These are phyloP conservation scores for Uria lomvia DNA, from an alignment of 2,113 vertebrate species.

Conservation along the genomic window DNA sequence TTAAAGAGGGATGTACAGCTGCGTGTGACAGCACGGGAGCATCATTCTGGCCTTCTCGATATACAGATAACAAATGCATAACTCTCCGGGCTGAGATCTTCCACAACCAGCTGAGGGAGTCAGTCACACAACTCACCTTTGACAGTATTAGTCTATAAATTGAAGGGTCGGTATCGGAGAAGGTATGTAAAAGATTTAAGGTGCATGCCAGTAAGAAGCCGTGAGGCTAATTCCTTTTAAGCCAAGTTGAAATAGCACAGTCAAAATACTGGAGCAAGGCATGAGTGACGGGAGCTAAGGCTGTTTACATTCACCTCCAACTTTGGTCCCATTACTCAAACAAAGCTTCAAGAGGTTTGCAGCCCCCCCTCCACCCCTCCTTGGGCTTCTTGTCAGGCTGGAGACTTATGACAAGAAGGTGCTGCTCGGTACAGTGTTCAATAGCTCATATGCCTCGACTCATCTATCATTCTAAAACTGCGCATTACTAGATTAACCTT, in stretches of 20 bases:
- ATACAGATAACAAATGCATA: not conserved
- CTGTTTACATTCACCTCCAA: not conserved
- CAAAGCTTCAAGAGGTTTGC: not conserved
- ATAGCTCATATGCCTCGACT: not conserved
- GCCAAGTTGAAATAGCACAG: not conserved
- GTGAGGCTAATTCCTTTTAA: not conserved
- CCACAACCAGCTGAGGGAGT: not conserved
- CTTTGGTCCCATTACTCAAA: not conserved
- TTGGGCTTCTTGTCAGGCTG: not conserved
- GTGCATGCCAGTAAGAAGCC: not conserved
- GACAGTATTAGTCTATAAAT: not conserved
- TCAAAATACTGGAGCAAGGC: not conserved
- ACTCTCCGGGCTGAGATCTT: not conserved
- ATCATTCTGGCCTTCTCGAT: not conserved
- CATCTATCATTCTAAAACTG: slow-evolving; percentile 32
- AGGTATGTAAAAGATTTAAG: not conserved
- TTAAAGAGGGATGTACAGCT: not conserved
- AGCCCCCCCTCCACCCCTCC: not conserved
- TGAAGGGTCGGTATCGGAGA: not conserved
- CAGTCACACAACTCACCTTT: not conserved
- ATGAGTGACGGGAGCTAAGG: not conserved
- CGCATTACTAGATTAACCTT: slow-evolving; percentile 17
- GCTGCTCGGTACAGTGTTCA: not conserved
- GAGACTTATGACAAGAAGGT: not conserved
- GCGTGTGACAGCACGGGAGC: not conserved